These are phyloP conservation scores for Capra hircus DNA, from an alignment of 2,113 vertebrate genomes.

Conservation along the genomic window DNA sequence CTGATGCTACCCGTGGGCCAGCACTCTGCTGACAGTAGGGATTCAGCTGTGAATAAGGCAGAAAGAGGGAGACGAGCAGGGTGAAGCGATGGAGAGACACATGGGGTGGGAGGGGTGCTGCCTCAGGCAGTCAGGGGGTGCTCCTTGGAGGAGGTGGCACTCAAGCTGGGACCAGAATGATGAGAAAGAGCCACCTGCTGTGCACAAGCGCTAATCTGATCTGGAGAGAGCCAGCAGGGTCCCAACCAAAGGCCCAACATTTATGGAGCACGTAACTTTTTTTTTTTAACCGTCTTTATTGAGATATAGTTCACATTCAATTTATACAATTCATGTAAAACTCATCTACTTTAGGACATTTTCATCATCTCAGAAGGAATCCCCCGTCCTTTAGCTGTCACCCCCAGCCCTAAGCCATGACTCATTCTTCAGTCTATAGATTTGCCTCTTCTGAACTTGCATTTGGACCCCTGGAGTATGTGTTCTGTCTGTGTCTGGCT, in stretches of 20 bases:
- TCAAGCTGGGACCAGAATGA: not conserved
- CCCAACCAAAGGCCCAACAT: not conserved
- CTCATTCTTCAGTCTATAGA: not conserved
- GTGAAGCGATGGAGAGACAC: not conserved
- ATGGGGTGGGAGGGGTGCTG: rapidly evolving
- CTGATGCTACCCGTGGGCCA: rapidly evolving
- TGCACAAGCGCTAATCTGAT: rapidly evolving
- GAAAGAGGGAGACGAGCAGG: not conserved
- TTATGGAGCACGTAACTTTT: not conserved
- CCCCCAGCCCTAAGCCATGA: not conserved
- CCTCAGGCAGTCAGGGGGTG: not conserved
- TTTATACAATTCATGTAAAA: not conserved
- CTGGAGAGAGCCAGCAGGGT: too few species aligned
- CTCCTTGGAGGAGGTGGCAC: not conserved
- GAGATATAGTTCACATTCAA: not conserved
- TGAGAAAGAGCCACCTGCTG: not conserved
- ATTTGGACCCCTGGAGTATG: not conserved
- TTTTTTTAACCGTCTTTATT: not conserved
- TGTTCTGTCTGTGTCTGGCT: not conserved
- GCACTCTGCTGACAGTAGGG: too few species aligned
- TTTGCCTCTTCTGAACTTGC: not conserved
- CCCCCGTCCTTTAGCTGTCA: not conserved
- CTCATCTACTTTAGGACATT: not conserved
- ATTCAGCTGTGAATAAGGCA: too few species aligned
- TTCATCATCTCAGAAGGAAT: not conserved